phyloP scores from a whole-genome alignment of 1,140 invertebrate genomes.

The Bilobella aurantiaca region DNA sequence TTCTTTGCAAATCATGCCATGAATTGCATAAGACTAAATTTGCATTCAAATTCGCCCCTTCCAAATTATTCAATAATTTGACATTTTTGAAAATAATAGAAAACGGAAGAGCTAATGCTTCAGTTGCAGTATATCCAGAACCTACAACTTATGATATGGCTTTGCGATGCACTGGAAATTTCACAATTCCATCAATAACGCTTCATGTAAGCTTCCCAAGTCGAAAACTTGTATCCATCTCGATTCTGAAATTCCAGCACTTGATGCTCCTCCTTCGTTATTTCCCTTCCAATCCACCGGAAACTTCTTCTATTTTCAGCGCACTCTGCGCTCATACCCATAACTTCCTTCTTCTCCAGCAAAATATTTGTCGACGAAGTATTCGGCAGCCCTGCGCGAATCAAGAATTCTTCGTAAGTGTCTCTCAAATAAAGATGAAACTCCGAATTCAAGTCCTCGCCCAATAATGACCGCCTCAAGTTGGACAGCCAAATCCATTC shows the following conservation, averaged over 20 bases:
- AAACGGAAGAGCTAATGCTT: too few species aligned
- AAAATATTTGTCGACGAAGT: not conserved
- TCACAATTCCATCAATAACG: not conserved
- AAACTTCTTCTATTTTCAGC: not conserved
- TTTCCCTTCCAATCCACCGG: not conserved
- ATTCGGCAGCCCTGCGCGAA: not conserved
- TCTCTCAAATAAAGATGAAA: not conserved
- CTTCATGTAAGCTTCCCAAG: constrained; percentile 1
- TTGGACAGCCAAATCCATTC: not conserved
- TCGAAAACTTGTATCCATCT: constrained; percentile 1
- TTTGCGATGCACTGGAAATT: too few species aligned
- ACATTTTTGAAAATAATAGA: too few species aligned
- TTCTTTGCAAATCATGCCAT: too few species aligned
- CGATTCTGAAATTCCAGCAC: not conserved
- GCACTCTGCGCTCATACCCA: not conserved
- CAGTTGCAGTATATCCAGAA: too few species aligned
- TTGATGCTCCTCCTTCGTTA: not conserved
- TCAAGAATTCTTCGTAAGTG: not conserved
- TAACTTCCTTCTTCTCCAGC: not conserved
- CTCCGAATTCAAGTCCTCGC: not conserved
- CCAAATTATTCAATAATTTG: too few species aligned
- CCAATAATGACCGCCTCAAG: not conserved
- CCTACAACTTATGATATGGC: too few species aligned
- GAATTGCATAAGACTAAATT: too few species aligned
- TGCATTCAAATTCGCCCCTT: too few species aligned